A percentile compares a stretch with the other conserved stretches of the same genome.
Evolutionary conservation across 2,888 invertebrate species (phyloP).

Genomic region (Clusia tigrina): DNA sequence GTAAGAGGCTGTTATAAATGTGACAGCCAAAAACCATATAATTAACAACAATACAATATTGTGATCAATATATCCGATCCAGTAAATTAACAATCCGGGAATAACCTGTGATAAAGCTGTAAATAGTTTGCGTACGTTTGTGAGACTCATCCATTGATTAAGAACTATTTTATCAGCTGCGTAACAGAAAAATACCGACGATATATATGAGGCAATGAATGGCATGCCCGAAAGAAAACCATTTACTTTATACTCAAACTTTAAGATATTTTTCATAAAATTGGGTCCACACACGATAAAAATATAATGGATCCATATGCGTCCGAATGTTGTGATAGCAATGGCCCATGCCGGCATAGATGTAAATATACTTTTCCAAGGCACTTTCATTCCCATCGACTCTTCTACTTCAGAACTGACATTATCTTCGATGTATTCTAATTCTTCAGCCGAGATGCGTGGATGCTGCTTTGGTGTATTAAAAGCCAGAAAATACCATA

Average conservation of each 20-base stretch:
- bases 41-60: slow-evolving; percentile 69
- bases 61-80: slow-evolving; percentile 73
- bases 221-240: slow-evolving; percentile 74
- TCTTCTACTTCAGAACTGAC: slow-evolving; percentile 68
- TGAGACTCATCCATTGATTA: slow-evolving; percentile 69
- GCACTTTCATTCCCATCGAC: slow-evolving; percentile 66
- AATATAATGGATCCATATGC: slow-evolving; percentile 78
- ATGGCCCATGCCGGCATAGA: slow-evolving; percentile 76
- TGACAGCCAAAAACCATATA: slow-evolving; percentile 75
- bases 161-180: slow-evolving; percentile 72
- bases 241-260: slow-evolving; percentile 75
- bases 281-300: slow-evolving; percentile 76
- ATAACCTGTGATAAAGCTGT: slow-evolving; percentile 75
- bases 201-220: slow-evolving; percentile 75
- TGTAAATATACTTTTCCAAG: slow-evolving; percentile 72
- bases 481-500: slow-evolving; percentile 75
- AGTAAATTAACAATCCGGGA: slow-evolving; percentile 71
- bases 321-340: slow-evolving; percentile 76
- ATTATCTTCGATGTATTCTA: slow-evolving; percentile 73
- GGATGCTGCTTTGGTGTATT: slow-evolving; percentile 75
- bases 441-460: slow-evolving; percentile 71
- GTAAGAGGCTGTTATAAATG: slow-evolving; percentile 75
- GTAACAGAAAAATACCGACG: slow-evolving; percentile 76
- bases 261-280: slow-evolving; percentile 75
- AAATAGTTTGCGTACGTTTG: slow-evolving; percentile 74